These are phyloP conservation scores for Cyclophora punctaria DNA, from an alignment of 2,888 invertebrate species.

Conservation along the genomic window DNA sequence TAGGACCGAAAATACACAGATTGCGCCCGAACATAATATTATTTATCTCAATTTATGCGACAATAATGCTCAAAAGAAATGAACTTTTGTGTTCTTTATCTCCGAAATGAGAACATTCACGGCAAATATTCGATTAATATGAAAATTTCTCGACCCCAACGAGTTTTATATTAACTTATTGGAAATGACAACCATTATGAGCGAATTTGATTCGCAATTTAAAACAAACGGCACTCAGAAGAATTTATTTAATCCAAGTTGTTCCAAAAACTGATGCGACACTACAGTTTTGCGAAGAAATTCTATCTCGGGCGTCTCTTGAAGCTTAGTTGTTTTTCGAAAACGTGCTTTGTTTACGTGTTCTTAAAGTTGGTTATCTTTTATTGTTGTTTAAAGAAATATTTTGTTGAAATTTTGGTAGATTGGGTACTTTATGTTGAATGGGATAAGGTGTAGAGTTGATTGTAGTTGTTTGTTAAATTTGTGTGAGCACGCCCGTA, in stretches of 20 bases:
- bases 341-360: conserved; percentile 37
- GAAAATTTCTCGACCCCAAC: conserved; percentile 18
- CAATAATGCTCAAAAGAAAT: conserved; percentile 3
- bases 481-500: conserved; percentile 50
- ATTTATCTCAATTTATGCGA: conserved; percentile 4
- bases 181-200: conserved; percentile 32
- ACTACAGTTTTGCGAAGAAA: conserved; percentile 58
- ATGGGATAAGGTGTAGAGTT: conserved; percentile 24
- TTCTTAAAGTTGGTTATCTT: conserved; percentile 42
- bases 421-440: conserved; percentile 4
- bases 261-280: conserved; percentile 58
- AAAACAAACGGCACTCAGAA: conserved; percentile 43
- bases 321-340: conserved; percentile 30
- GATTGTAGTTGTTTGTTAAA: conserved; percentile 35
- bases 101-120: conserved; percentile 6
- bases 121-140: conserved; percentile 17
- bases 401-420: conserved; percentile 1
- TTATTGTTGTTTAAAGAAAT: conserved; percentile 37
- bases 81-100: conserved; percentile 10
- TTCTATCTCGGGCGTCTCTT: conserved; percentile 42
- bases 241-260: conserved; percentile 62
- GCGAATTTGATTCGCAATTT: conserved; percentile 45
- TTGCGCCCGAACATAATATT: background rate
- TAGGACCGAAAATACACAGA: no score
- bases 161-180: conserved; percentile 33